Evolutionary conservation across 1,140 invertebrate species (phyloP), one percentile per base, ranked within the genome.

Genomic region (Cyphomyrmex costatus): DNA sequence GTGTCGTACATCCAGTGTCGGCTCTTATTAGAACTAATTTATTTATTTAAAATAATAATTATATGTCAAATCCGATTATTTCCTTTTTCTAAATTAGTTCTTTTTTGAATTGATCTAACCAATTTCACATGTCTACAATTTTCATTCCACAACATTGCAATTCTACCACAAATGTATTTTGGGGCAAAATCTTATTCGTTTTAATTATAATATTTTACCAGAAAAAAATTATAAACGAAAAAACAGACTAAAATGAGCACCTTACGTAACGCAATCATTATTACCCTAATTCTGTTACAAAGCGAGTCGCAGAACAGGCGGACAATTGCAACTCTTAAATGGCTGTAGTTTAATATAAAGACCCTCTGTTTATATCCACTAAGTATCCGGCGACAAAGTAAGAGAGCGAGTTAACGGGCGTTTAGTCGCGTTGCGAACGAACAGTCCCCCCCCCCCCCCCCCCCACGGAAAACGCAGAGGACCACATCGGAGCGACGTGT

Each of bases 301-400:
- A 24, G 30, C 8, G 14, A 68, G 5, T 68, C n/a, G 51, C 30
- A 42, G 1, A 33, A 24, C n/a, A 12, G 3, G 0, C 6, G 16
- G 12, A 33, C 42, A 77, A 33, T 8, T 63, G 74, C 42, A 68
- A 3, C 4, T n/a, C 46, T 27, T 68, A 68, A 79, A 53, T 79
- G 46, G 63, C 46, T 53, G 46, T 30, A 79, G n/a, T 79, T 79
- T 79, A 79, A 30, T 79, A 53, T 53, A 79, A 79, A 65, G 76
- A 65, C 42, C 30, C 14, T 51, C 21, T 68, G 61, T 68, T 19
- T 73, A 21, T 65, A 65, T 49, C 76, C 42, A 21, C 7, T 51
- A 60, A 77, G 30, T 33, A 61, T 77, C 33, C 61, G 46, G 30
- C 27, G 14, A 24, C 27, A n/a, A 66, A 53, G 61, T 24, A 24